A percentile compares a stretch with the other conserved stretches of the same genome.
phyloP scores from a whole-genome alignment of 2,888 invertebrate species.

The Drosophila suboccidentalis region DNA sequence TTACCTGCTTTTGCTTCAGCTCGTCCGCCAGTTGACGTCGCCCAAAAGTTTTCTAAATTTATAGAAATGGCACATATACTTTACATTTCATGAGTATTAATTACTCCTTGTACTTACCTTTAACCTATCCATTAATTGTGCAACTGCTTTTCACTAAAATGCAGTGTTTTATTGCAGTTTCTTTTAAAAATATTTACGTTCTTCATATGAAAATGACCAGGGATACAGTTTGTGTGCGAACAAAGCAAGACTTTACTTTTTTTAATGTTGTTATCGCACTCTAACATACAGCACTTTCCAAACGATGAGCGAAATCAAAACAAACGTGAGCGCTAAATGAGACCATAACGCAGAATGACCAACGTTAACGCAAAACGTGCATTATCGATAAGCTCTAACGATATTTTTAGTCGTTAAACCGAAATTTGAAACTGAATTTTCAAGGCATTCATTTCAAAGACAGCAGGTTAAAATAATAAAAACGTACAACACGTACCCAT shows the following conservation, averaged over 20 bases:
- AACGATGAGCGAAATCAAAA: slow-evolving; percentile 20
- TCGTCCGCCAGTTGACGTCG: slow-evolving; percentile 72
- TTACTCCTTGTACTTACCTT: slow-evolving; percentile 27
- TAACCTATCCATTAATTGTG: slow-evolving; percentile 47
- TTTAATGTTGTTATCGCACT: slow-evolving; percentile 21
- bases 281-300: slow-evolving; percentile 8
- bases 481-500: not conserved
- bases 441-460: not conserved
- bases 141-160: slow-evolving; percentile 14
- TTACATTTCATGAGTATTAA: not conserved
- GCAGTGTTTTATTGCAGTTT: slow-evolving; percentile 28
- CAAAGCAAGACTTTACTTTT: too few species aligned
- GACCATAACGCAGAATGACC: slow-evolving; percentile 27
- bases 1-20: slow-evolving; percentile 83
- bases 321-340: slow-evolving; percentile 29
- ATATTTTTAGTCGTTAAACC: not conserved
- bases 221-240: slow-evolving; percentile 19
- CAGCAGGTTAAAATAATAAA: not conserved
- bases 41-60: slow-evolving; percentile 43
- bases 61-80: not conserved
- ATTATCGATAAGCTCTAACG: slow-evolving; percentile 17
- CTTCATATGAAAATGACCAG: slow-evolving; percentile 35
- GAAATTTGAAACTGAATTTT: slow-evolving; percentile 1
- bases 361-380: slow-evolving; percentile 5
- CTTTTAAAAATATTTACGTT: slow-evolving; percentile 49